Evolutionary conservation across 2,888 invertebrate genomes (phyloP).

Genomic region (Ichneumon xanthorius): DNA sequence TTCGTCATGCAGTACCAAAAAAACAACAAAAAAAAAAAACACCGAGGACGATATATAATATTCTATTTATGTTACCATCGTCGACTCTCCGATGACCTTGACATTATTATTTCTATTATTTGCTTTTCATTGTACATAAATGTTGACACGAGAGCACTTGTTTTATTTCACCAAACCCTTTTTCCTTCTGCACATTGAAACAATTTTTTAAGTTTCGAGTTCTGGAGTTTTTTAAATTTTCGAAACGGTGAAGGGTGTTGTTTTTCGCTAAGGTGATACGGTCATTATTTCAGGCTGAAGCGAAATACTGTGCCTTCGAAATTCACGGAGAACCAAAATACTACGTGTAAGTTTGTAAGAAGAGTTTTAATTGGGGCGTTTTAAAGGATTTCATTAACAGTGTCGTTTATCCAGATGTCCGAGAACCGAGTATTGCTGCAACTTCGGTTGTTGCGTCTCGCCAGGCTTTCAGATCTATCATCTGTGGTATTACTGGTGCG

Average conservation of each 20-base stretch:
- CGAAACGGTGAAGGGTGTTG: background rate
- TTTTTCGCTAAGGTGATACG: background rate
- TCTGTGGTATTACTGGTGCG: slow-evolving; percentile 87
- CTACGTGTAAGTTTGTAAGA: slow-evolving; percentile 82
- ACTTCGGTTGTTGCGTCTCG: slow-evolving; percentile 86
- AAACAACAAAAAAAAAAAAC: background rate
- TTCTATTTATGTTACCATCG: slow-evolving; percentile 43
- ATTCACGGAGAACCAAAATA: slow-evolving; percentile 84
- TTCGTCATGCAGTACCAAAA: slow-evolving; percentile 9
- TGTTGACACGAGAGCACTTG: slow-evolving; percentile 24
- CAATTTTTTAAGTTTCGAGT: background rate
- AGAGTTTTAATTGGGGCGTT: background rate
- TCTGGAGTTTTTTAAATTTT: background rate
- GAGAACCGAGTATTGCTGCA: slow-evolving; percentile 86
- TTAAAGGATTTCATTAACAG: background rate
- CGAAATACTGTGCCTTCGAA: slow-evolving; percentile 85
- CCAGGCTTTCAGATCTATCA: slow-evolving; percentile 86
- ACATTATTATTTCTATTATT: slow-evolving; percentile 55
- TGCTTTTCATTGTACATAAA: slow-evolving; percentile 35
- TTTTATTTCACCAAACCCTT: slow-evolving; percentile 10
- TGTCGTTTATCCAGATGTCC: slow-evolving; percentile 82
- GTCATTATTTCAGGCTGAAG: slow-evolving; percentile 80
- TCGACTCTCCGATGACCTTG: slow-evolving; percentile 44
- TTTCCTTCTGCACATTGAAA: background rate
- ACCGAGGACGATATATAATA: slow-evolving; percentile 14